Percentiles rank a stretch among this genome's conserved stretches.
Conservation (phyloP, 53 echinoderm and acorn worm species). For the Arbacia lixula region DNA sequence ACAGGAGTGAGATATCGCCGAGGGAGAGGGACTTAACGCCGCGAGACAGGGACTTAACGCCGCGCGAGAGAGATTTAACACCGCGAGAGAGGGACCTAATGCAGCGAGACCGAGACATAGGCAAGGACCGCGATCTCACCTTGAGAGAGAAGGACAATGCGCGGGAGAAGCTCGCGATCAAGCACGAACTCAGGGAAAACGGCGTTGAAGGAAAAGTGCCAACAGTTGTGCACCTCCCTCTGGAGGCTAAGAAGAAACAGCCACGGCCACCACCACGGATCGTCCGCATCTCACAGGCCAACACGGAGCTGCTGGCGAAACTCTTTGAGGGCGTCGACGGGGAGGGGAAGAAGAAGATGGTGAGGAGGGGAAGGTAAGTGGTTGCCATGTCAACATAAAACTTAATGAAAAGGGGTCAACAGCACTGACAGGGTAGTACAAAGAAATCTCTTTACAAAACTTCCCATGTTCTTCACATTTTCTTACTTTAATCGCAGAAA, state of each 20-base stretch:
- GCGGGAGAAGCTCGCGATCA: constrained; percentile 23
- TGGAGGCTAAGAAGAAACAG: constrained; percentile 32
- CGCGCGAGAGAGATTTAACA: constrained; percentile 20
- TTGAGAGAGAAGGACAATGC: constrained; percentile 34
- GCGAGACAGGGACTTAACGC: constrained; percentile 26
- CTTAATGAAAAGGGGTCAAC: too few relatives aligned
- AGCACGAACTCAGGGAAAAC: constrained; percentile 13
- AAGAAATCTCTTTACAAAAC: too few relatives aligned
- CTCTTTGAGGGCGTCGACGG: constrained; percentile 93
- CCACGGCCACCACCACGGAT: constrained; percentile 73
- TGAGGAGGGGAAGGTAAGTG: constrained; percentile 82
- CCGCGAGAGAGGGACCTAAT: background rate
- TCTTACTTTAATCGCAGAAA: too few relatives aligned
- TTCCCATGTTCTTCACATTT: too few relatives aligned
- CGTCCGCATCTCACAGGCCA: constrained; percentile 80
- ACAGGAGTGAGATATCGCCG: background rate
- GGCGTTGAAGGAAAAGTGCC: background rate
- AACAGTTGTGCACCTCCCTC: constrained; percentile 23
- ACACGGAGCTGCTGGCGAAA: constrained; percentile 78
- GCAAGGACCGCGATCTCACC: background rate
- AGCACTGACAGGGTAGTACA: too few relatives aligned
- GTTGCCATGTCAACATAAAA: too few relatives aligned
- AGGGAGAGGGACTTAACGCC: constrained; percentile 21
- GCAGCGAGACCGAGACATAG: background rate
- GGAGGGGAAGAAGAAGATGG: constrained; percentile 66